These are phyloP conservation scores for Lithophane ornitopus DNA, from an alignment of 2,888 invertebrate species.

Conservation along the genomic window DNA sequence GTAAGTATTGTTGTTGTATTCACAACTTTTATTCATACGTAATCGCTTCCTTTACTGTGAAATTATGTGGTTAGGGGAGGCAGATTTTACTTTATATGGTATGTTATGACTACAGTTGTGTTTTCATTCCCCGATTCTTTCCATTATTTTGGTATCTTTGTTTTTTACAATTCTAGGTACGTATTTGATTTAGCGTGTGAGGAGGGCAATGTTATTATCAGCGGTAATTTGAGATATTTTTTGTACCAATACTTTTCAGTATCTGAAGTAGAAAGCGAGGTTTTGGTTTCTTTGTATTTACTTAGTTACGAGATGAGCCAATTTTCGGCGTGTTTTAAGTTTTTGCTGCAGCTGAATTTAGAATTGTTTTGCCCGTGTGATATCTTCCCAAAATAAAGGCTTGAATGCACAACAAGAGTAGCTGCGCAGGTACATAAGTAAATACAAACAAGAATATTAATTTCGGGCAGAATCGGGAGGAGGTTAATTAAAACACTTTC, in stretches of 20 bases:
- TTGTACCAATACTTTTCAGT: no score
- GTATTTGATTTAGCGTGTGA: slow-evolving; percentile 10
- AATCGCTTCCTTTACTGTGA: slow-evolving; percentile 49
- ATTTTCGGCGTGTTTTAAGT: background rate
- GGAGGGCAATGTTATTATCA: background rate
- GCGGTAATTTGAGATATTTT: background rate
- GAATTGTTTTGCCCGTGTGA: background rate
- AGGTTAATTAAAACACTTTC: slow-evolving; percentile 65
- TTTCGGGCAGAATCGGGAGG: slow-evolving; percentile 40
- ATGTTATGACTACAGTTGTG: slow-evolving; percentile 38
- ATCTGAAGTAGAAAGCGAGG: no score
- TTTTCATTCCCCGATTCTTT: slow-evolving; percentile 13
- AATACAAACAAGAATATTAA: slow-evolving; percentile 60
- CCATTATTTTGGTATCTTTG: slow-evolving; percentile 26
- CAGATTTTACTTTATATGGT: slow-evolving; percentile 29
- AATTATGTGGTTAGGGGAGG: slow-evolving; percentile 41
- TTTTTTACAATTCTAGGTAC: slow-evolving; percentile 10
- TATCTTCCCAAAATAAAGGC: slow-evolving; percentile 9
- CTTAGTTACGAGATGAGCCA: background rate
- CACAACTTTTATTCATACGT: slow-evolving; percentile 43
- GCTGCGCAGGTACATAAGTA: slow-evolving; percentile 25
- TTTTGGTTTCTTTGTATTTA: background rate
- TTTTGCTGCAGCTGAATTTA: background rate
- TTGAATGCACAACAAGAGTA: slow-evolving; percentile 1
- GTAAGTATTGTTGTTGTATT: slow-evolving; percentile 42